Conservation (phyloP, 2,888 invertebrate species). For the Diarsia rubi region DNA sequence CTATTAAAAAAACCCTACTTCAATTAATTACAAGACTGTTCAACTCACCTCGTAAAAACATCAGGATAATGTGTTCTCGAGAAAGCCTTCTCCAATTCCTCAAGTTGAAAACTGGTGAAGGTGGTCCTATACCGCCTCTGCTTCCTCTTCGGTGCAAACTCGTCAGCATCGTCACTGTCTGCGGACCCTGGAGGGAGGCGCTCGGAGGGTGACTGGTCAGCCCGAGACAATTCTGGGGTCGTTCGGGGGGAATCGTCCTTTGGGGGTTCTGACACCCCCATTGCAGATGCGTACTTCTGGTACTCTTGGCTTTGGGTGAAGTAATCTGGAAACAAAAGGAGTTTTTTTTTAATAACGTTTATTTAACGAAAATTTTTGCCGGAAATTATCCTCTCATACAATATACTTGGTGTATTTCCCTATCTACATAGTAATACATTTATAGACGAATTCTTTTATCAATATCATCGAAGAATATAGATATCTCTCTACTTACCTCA, state of each 20-base stretch:
- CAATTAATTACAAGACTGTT: background rate
- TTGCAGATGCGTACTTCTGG: conserved; percentile 80
- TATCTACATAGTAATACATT: conserved; percentile 8
- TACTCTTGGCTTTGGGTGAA: conserved; percentile 82
- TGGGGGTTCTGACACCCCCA: conserved; percentile 84
- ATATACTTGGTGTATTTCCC: background rate
- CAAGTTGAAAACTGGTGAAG: conserved; percentile 98
- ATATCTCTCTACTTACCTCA: no score
- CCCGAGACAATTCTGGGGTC: conserved; percentile 84
- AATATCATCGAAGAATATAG: background rate
- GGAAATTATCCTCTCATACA: background rate
- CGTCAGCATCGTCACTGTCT: conserved; percentile 93
- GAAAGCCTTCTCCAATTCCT: conserved; percentile 99
- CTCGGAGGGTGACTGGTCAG: conserved; percentile 87
- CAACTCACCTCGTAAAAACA: conserved; percentile 97
- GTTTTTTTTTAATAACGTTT: background rate
- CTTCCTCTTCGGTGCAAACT: conserved; percentile 96
- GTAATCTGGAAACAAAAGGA: conserved; percentile 82
- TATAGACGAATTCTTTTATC: background rate
- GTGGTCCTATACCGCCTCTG: conserved; percentile 98
- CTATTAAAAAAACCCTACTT: no score
- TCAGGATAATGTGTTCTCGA: conserved; percentile 99
- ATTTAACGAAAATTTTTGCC: background rate
- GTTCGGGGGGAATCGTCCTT: conserved; percentile 87
- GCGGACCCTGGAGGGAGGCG: conserved; percentile 91